Evolutionary conservation across 2,888 invertebrate genomes (phyloP).

Genomic region (Tenthredo notha): DNA sequence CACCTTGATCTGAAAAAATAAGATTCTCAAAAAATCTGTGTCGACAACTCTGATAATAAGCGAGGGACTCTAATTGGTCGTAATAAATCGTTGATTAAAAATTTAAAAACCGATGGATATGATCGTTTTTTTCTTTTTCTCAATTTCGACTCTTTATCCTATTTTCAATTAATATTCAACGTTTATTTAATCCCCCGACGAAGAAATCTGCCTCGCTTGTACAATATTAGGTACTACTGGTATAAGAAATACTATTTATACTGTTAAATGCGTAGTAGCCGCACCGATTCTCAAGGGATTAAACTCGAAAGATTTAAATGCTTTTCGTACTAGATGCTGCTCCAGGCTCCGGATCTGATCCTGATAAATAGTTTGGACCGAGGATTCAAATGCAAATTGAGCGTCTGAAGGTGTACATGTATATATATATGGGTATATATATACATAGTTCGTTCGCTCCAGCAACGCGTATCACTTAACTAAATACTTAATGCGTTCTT

Average conservation of each 20-base stretch:
- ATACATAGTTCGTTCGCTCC: background rate
- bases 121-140: background rate
- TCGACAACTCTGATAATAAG: background rate
- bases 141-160: background rate
- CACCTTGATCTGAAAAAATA: too few relatives aligned
- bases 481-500: background rate
- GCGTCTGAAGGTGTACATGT: background rate
- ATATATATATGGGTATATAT: background rate
- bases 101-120: background rate
- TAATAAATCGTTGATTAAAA: background rate
- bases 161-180: background rate
- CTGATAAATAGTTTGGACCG: conserved; percentile 69
- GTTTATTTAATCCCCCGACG: background rate
- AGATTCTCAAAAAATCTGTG: too few relatives aligned
- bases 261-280: conserved; percentile 16
- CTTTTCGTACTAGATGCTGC: conserved; percentile 55
- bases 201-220: background rate
- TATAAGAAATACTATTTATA: background rate
- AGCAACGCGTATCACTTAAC: conserved; percentile 14
- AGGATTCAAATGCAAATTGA: conserved; percentile 69
- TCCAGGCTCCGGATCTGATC: conserved; percentile 23
- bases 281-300: conserved; percentile 64
- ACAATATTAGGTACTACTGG: background rate
- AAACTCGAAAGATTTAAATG: conserved; percentile 67
- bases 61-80: background rate